Percentiles rank a stretch among this genome's conserved stretches.
Conservation (phyloP, 2,888 invertebrate species). For the Cantharis nigra region DNA sequence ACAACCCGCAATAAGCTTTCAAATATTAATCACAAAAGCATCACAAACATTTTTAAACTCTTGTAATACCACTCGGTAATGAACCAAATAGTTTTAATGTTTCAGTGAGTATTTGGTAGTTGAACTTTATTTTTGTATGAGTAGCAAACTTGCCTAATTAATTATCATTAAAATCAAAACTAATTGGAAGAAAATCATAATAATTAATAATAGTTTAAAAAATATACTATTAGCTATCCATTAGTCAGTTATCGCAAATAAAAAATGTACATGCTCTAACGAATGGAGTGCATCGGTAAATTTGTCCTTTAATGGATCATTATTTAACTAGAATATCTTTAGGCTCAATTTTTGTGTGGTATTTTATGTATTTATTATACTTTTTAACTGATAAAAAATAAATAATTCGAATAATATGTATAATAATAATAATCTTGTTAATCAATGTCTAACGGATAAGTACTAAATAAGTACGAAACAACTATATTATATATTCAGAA, state of each 20-base stretch:
- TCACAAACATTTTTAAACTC: background rate
- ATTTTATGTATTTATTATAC: too few species aligned
- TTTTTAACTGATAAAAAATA: too few species aligned
- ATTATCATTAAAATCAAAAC: too few species aligned
- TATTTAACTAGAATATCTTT: too few species aligned
- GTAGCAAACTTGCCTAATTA: background rate
- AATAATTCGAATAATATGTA: background rate
- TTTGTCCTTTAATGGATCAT: too few species aligned
- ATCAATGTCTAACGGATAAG: background rate
- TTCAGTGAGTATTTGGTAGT: background rate
- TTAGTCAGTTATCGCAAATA: too few species aligned
- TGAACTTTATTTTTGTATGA: background rate
- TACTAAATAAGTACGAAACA: background rate
- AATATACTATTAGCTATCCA: too few species aligned
- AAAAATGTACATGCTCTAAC: too few species aligned
- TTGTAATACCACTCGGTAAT: background rate
- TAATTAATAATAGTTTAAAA: too few species aligned
- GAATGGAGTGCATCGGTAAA: too few species aligned
- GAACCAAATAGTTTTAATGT: background rate
- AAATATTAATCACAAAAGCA: background rate
- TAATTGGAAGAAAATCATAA: too few species aligned
- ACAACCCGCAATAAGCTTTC: constrained; percentile 15
- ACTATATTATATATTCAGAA: background rate
- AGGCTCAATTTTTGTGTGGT: too few species aligned
- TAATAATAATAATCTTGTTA: background rate